Evolutionary conservation across 2,113 vertebrate species (phyloP).

Genomic region (Platycercus adscitus): DNA sequence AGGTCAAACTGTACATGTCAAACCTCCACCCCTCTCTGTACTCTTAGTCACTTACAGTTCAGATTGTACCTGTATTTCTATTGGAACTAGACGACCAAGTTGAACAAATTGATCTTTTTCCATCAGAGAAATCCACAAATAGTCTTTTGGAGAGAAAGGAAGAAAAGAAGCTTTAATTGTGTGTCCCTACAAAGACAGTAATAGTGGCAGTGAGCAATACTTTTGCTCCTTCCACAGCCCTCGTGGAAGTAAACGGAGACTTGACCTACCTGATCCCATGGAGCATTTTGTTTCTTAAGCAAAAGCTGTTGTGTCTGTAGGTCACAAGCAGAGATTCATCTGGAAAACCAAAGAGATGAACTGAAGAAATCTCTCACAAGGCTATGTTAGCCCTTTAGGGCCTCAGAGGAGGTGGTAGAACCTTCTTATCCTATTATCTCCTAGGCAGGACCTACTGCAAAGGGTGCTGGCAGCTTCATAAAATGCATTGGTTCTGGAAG

Average conservation of each 20-base stretch:
- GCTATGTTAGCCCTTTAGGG: not conserved
- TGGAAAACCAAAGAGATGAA: not conserved
- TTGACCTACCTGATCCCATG: not conserved
- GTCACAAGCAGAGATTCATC: not conserved
- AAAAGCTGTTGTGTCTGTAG: not conserved
- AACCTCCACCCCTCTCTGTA: not conserved
- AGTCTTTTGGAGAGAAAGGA: not conserved
- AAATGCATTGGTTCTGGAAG: not conserved
- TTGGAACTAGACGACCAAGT: not conserved
- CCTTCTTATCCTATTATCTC: not conserved
- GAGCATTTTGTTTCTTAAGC: not conserved
- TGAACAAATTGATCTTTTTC: not conserved
- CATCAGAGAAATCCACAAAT: not conserved
- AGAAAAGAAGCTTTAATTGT: not conserved
- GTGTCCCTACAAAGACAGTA: not conserved
- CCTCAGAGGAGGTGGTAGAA: not conserved
- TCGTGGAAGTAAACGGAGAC: not conserved
- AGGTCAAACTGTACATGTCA: slow-evolving; percentile 18
- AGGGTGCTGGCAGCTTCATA: not conserved
- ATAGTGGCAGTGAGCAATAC: not conserved
- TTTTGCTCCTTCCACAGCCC: not conserved
- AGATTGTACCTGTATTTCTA: not conserved
- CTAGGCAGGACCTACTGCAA: not conserved
- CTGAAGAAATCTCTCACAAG: not conserved
- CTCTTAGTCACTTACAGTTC: not conserved